Percentiles rank a stretch among this genome's conserved stretches.
Evolutionary conservation across 2,888 invertebrate genomes (phyloP).

Genomic region (Trichopoda pennipes): DNA sequence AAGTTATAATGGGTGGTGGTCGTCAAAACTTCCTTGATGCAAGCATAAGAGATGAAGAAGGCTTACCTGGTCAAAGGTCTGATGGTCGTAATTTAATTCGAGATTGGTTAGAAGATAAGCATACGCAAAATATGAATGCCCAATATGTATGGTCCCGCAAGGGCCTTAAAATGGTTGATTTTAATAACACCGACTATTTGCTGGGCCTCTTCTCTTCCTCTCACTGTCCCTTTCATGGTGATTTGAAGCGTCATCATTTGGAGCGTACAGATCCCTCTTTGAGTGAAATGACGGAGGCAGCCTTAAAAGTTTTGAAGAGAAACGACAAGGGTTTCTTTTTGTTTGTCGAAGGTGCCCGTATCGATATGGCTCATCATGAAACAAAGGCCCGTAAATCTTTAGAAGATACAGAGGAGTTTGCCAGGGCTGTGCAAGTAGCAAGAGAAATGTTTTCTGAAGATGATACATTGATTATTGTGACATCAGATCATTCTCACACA

Average conservation of each 20-base stretch:
- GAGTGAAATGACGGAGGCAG: conserved; percentile 86
- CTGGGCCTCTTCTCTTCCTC: conserved; percentile 83
- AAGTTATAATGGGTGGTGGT: conserved; percentile 83
- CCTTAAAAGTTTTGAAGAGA: conserved; percentile 84
- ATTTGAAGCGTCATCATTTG: conserved; percentile 81
- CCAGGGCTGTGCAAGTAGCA: conserved; percentile 86
- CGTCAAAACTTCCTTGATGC: conserved; percentile 75
- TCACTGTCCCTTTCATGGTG: conserved; percentile 84
- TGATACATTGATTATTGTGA: conserved; percentile 92
- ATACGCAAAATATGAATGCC: conserved; percentile 73
- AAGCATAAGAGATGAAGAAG: conserved; percentile 82
- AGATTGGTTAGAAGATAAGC: conserved; percentile 83
- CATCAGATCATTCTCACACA: conserved; percentile 91
- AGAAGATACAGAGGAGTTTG: conserved; percentile 90
- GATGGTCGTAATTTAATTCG: conserved; percentile 87
- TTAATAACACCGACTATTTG: conserved; percentile 82
- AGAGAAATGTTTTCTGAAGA: conserved; percentile 83
- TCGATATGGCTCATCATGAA: conserved; percentile 84
- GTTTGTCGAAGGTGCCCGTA: conserved; percentile 85
- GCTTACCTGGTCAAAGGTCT: conserved; percentile 82
- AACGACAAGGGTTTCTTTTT: conserved; percentile 87
- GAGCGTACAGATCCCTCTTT: conserved; percentile 84
- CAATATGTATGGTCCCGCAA: conserved; percentile 79
- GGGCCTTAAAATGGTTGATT: conserved; percentile 78
- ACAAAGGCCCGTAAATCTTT: conserved; percentile 86